Evolutionary conservation across 2,797 vertebrate species (phyloP).

Genomic region (Melopsittacus undulatus): DNA sequence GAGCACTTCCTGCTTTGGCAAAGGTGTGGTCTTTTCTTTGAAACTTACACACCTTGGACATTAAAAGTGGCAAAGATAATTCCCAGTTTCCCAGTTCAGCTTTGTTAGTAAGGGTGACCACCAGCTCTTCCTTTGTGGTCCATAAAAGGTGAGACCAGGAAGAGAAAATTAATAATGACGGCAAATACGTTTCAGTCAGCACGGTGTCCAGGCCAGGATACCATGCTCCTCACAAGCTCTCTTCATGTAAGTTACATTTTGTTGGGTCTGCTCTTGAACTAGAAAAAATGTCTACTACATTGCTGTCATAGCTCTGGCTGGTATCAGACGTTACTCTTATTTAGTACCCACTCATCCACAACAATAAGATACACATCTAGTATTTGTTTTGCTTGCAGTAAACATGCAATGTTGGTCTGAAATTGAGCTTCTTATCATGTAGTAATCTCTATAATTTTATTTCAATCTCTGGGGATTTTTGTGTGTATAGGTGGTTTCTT

Average conservation of each 20-base stretch:
- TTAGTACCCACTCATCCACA: background rate
- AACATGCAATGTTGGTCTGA: background rate
- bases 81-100: background rate
- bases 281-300: background rate
- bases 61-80: background rate
- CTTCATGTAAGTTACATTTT: background rate
- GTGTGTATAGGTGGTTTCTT: background rate
- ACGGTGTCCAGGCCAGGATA: no score
- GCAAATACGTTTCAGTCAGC: background rate
- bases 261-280: background rate
- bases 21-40: background rate
- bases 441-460: background rate
- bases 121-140: background rate
- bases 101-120: background rate
- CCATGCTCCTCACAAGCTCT: background rate
- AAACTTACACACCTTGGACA: background rate
- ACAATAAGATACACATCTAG: background rate
- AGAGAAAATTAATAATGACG: background rate
- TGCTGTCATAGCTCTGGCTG: background rate
- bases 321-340: background rate
- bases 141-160: background rate
- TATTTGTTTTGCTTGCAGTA: background rate
- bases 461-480: background rate
- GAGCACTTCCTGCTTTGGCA: background rate
- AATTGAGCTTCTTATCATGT: background rate